Evolutionary conservation across 2,888 invertebrate species (phyloP).

Genomic region (Yponomeuta plumbellus): DNA sequence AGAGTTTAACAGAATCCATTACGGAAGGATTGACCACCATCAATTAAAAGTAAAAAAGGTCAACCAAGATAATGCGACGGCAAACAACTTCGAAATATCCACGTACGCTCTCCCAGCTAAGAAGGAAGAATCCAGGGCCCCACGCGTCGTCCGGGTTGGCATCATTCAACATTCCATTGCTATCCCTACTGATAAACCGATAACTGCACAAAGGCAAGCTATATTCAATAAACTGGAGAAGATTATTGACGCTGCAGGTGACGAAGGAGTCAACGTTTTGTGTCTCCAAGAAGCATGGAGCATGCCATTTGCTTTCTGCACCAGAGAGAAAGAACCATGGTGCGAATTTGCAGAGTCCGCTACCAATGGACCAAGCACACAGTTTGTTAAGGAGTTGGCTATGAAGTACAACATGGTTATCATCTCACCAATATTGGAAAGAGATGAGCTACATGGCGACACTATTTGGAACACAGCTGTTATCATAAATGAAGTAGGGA

Average conservation of each 20-base stretch:
- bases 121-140: constrained; percentile 81
- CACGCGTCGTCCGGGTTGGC: constrained; percentile 87
- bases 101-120: constrained; percentile 83
- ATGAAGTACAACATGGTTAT: constrained; percentile 93
- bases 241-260: constrained; percentile 87
- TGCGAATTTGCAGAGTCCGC: constrained; percentile 97
- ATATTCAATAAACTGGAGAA: constrained; percentile 84
- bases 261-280: constrained; percentile 89
- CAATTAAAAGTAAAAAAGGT: constrained; percentile 68
- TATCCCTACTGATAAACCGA: constrained; percentile 82
- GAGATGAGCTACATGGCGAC: constrained; percentile 91
- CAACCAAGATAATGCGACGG: constrained; percentile 61
- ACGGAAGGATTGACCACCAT: constrained; percentile 81
- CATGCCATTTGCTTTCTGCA: constrained; percentile 99
- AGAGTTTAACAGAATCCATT: constrained; percentile 85
- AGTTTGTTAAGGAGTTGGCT: constrained; percentile 86
- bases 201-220: constrained; percentile 85
- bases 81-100: constrained; percentile 83
- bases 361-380: constrained; percentile 88
- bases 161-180: constrained; percentile 92
- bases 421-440: constrained; percentile 94
- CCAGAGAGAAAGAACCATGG: constrained; percentile 97
- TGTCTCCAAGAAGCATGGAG: constrained; percentile 99
- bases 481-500: constrained; percentile 91
- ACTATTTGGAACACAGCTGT: constrained; percentile 97